Evolutionary conservation across 2,797 vertebrate species (phyloP).

Genomic region (Amblyraja radiata): DNA sequence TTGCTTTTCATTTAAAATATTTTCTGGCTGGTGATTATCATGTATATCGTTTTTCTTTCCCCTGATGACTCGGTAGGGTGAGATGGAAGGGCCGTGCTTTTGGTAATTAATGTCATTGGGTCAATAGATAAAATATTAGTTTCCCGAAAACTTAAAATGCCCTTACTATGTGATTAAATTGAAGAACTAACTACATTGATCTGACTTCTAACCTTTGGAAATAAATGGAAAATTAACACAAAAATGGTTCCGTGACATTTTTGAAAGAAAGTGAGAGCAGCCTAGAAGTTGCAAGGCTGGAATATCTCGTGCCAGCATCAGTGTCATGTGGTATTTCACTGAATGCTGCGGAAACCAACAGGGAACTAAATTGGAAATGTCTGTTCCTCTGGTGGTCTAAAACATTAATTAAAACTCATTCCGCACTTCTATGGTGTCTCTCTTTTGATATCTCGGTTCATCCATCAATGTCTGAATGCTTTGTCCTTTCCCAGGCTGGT

Average conservation of each 20-base stretch:
- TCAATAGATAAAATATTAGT: background rate
- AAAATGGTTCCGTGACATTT: background rate
- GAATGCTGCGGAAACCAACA: slow-evolving; percentile 12
- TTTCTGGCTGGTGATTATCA: background rate
- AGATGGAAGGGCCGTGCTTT: background rate
- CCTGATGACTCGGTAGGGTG: background rate
- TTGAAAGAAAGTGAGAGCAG: background rate
- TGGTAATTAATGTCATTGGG: background rate
- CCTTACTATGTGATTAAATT: background rate
- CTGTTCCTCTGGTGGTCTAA: background rate
- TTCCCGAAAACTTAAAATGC: background rate
- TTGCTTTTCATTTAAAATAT: background rate
- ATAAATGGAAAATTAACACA: background rate
- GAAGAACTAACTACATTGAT: background rate
- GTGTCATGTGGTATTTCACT: background rate
- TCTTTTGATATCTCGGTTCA: background rate
- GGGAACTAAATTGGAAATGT: slow-evolving; percentile 23
- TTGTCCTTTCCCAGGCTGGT: background rate
- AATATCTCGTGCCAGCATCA: background rate
- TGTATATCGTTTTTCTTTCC: background rate
- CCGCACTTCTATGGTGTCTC: background rate
- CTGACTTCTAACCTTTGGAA: background rate
- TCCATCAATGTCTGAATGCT: slow-evolving; percentile 18
- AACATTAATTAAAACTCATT: slow-evolving; percentile 22
- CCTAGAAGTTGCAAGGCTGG: background rate